phyloP scores from a whole-genome alignment of 2,888 invertebrate species.

The Notocelia uddmanniana region DNA sequence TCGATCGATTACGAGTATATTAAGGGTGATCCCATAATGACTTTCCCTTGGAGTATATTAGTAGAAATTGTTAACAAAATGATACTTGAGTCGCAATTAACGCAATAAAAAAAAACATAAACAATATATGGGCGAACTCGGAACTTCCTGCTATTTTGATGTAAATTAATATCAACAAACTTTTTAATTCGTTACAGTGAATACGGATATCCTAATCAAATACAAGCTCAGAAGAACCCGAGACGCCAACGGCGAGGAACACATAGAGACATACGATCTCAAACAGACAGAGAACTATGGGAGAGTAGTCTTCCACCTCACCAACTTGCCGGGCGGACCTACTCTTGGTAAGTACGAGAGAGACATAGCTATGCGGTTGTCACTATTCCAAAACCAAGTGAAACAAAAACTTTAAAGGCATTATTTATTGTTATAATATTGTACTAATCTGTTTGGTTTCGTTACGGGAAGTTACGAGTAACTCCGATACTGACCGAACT shows the following conservation, averaged over 20 bases:
- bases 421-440: neutral
- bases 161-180: neutral
- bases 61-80: too few relatives aligned
- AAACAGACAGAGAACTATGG: conserved; percentile 48
- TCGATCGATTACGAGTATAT: too few relatives aligned
- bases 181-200: conserved; percentile 42
- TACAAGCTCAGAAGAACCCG: conserved; percentile 46
- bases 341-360: conserved; percentile 44
- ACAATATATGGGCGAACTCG: too few relatives aligned
- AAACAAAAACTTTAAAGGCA: neutral
- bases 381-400: too few relatives aligned
- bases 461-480: neutral
- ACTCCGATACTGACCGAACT: neutral
- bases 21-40: too few relatives aligned
- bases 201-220: conserved; percentile 50
- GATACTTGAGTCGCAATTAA: too few relatives aligned
- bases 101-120: too few relatives aligned
- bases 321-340: conserved; percentile 48
- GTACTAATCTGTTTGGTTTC: neutral
- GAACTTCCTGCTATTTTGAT: too few relatives aligned
- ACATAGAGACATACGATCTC: conserved; percentile 48
- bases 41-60: too few relatives aligned
- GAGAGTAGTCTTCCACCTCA: conserved; percentile 48
- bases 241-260: conserved; percentile 48
- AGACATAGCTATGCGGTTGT: neutral